phyloP scores from a whole-genome alignment of 2,888 invertebrate species.

The Drosophila prolongata region DNA sequence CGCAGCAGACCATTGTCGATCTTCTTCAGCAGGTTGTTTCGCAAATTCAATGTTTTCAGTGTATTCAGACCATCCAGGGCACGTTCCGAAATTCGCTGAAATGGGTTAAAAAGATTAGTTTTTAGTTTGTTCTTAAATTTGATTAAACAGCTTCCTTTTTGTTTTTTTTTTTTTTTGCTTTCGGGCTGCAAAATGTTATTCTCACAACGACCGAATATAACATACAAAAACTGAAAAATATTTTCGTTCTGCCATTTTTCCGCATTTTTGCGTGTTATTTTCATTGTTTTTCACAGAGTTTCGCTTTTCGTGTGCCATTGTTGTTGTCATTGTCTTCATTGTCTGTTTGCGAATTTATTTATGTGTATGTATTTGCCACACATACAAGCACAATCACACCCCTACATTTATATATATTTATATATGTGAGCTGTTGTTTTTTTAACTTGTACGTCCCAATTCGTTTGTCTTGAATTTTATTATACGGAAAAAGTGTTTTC shows the following conservation, averaged over 20 bases:
- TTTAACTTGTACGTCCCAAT: conserved; percentile 73
- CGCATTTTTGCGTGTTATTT: conserved; percentile 72
- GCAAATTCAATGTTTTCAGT: conserved; percentile 89
- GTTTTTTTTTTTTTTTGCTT: neutral
- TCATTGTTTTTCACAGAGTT: conserved; percentile 63
- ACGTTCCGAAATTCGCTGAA: conserved; percentile 89
- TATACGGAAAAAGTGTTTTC: conserved; percentile 61
- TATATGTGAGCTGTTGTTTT: conserved; percentile 23
- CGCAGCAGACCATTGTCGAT: conserved; percentile 90
- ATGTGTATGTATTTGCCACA: conserved; percentile 32
- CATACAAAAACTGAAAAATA: conserved; percentile 46
- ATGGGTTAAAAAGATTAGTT: conserved; percentile 16
- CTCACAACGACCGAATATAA: conserved; percentile 11
- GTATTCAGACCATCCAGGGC: conserved; percentile 91
- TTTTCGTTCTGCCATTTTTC: conserved; percentile 57
- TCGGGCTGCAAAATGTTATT: conserved; percentile 10
- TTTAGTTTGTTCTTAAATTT: conserved; percentile 18
- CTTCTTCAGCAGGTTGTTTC: conserved; percentile 90
- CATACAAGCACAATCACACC: conserved; percentile 7
- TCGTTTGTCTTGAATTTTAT: conserved; percentile 77
- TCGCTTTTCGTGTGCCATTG: conserved; percentile 44
- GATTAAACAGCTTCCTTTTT: conserved; percentile 12
- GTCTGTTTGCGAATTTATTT: conserved; percentile 65
- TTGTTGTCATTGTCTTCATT: conserved; percentile 48
- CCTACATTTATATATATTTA: no score